Conservation (phyloP, 2,888 invertebrate genomes). For the Cheilosia pagana region DNA sequence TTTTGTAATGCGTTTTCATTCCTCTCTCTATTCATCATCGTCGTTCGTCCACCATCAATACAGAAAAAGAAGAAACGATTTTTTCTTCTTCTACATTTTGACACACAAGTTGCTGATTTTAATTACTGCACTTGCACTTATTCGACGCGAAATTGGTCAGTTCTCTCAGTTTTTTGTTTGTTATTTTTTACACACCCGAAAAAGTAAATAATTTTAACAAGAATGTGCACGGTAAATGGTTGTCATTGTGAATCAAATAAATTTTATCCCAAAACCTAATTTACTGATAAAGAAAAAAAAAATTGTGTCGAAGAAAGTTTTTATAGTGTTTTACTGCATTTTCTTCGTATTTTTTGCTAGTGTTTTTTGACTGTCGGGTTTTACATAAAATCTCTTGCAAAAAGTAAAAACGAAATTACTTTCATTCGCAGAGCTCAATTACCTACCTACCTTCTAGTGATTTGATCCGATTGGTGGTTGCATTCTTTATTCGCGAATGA, state of each 20-base stretch:
- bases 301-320: slow-evolving; percentile 73
- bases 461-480: slow-evolving; percentile 21
- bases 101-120: slow-evolving; percentile 73
- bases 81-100: slow-evolving; percentile 47
- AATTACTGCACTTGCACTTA: slow-evolving; percentile 75
- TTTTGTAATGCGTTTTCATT: slow-evolving; percentile 50
- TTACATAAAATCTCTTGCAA: neutral
- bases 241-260: slow-evolving; percentile 44
- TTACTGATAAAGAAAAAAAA: slow-evolving; percentile 41
- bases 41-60: slow-evolving; percentile 44
- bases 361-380: neutral
- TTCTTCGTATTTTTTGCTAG: neutral
- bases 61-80: slow-evolving; percentile 38
- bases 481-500: slow-evolving; percentile 26
- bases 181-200: slow-evolving; percentile 67
- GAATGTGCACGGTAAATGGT: slow-evolving; percentile 63
- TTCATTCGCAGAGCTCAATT: slow-evolving; percentile 18
- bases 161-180: slow-evolving; percentile 66
- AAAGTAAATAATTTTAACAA: slow-evolving; percentile 65
- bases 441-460: slow-evolving; percentile 29
- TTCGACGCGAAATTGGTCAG: slow-evolving; percentile 69
- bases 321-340: slow-evolving; percentile 10
- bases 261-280: slow-evolving; percentile 7
- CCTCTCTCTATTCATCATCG: slow-evolving; percentile 34
- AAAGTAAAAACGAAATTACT: neutral